phyloP scores from a whole-genome alignment of 2,888 invertebrate genomes.

The Amphipoea lucens region DNA sequence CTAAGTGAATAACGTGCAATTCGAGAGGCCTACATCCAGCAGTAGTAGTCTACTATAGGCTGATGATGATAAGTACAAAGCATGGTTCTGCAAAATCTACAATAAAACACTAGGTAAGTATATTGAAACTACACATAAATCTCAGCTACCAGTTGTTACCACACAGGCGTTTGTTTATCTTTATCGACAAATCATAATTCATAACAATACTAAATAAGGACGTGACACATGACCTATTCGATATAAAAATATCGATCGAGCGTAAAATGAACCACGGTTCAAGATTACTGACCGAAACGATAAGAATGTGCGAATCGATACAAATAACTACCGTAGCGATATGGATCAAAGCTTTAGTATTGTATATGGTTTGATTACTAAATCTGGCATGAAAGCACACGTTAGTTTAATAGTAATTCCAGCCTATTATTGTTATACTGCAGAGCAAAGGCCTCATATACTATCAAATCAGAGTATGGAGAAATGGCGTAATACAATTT shows the following conservation, averaged over 20 bases:
- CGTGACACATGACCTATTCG: constrained; percentile 60
- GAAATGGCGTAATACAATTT: neutral
- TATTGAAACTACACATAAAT: constrained; percentile 8
- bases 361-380: constrained; percentile 5
- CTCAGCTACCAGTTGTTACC: constrained; percentile 11
- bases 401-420: constrained; percentile 4
- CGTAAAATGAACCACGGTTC: constrained; percentile 60
- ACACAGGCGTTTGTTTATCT: constrained; percentile 39
- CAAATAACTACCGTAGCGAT: constrained; percentile 37
- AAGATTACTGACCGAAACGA: constrained; percentile 57
- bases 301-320: constrained; percentile 53
- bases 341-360: constrained; percentile 29
- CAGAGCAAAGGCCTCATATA: neutral
- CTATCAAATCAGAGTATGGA: neutral
- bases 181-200: constrained; percentile 44
- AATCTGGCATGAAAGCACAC: constrained; percentile 12
- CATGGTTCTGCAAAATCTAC: neutral
- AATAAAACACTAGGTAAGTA: neutral
- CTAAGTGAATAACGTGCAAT: too few species aligned
- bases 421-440: neutral
- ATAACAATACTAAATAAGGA: constrained; percentile 59
- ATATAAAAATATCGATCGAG: constrained; percentile 56
- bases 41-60: too few species aligned
- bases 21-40: too few species aligned
- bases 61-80: neutral